phyloP scores from a whole-genome alignment of 1,140 invertebrate genomes.

The Liolophura sinensis region DNA sequence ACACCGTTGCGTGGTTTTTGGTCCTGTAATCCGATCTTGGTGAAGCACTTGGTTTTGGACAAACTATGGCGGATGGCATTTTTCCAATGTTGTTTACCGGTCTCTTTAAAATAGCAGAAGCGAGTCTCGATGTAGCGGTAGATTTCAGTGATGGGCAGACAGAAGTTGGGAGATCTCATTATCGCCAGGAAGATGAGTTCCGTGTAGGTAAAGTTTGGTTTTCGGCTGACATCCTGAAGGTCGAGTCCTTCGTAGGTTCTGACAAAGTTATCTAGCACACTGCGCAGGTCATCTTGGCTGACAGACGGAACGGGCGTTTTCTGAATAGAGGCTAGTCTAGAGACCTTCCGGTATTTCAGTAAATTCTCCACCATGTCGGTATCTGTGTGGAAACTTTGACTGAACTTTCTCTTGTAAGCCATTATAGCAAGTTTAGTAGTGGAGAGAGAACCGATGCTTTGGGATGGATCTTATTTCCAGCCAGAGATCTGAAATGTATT shows the following conservation, averaged over 20 bases:
- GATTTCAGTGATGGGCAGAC: constrained; percentile 39
- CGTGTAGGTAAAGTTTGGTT: constrained; percentile 44
- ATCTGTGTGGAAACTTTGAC: too few relatives aligned
- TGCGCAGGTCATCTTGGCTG: constrained; percentile 19
- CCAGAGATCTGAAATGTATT: too few relatives aligned
- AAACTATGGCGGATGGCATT: constrained; percentile 45
- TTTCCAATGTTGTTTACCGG: constrained; percentile 36
- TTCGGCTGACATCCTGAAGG: constrained; percentile 6
- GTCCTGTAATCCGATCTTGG: constrained; percentile 21
- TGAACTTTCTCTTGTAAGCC: too few relatives aligned
- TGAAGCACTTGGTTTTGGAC: constrained; percentile 45
- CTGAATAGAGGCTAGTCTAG: too few relatives aligned
- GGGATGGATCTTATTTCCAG: too few relatives aligned
- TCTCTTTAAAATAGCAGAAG: constrained; percentile 35
- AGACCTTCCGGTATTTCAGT: too few relatives aligned
- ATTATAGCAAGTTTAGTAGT: too few relatives aligned
- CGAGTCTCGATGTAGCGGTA: constrained; percentile 39
- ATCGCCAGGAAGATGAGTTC: constrained; percentile 41
- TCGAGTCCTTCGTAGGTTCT: constrained; percentile 33
- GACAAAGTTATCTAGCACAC: constrained; percentile 37
- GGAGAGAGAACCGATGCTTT: too few relatives aligned
- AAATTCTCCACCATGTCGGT: too few relatives aligned
- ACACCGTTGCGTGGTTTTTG: too few relatives aligned
- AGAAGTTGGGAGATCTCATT: constrained; percentile 36
- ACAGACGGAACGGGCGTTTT: too few relatives aligned